Evolutionary conservation across 2,113 vertebrate genomes (phyloP).

Genomic region (Periophthalmodon schlosseri): DNA sequence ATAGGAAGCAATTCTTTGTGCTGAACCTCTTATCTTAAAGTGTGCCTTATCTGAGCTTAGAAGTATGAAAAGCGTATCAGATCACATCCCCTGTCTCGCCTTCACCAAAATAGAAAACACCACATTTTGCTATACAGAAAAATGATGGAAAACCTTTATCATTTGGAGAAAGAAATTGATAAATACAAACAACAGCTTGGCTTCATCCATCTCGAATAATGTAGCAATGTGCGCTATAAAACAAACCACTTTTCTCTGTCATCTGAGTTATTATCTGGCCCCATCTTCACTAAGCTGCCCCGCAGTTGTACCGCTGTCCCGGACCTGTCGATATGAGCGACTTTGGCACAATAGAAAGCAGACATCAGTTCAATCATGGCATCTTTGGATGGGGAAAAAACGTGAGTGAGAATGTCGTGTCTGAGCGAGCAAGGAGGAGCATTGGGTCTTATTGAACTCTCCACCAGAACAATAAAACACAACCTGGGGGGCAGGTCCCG

Average conservation of each 20-base stretch:
- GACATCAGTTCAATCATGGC: slow-evolving; percentile 69
- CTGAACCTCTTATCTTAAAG: slow-evolving; percentile 10
- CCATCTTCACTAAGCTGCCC: slow-evolving; percentile 19
- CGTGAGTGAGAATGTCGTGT: slow-evolving; percentile 57
- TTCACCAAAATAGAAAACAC: slow-evolving; percentile 4
- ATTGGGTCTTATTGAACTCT: slow-evolving; percentile 69
- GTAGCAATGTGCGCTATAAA: neutral
- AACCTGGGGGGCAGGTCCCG: slow-evolving; percentile 61
- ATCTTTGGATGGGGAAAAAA: slow-evolving; percentile 58
- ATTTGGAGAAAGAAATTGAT: slow-evolving; percentile 6
- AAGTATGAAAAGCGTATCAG: neutral
- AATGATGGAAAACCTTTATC: slow-evolving; percentile 1
- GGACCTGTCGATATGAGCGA: slow-evolving; percentile 62
- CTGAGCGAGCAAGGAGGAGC: slow-evolving; percentile 49
- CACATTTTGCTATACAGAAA: neutral
- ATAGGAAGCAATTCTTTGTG: neutral
- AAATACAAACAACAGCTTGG: neutral
- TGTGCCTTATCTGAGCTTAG: slow-evolving; percentile 4
- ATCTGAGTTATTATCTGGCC: slow-evolving; percentile 30
- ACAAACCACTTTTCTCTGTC: slow-evolving; percentile 24
- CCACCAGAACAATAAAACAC: slow-evolving; percentile 71
- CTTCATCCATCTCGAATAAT: slow-evolving; percentile 1
- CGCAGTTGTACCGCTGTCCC: slow-evolving; percentile 37
- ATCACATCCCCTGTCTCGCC: neutral
- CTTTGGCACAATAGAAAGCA: slow-evolving; percentile 57